phyloP scores from a whole-genome alignment of 1,140 invertebrate species.

The Gonioctena quinquepunctata region DNA sequence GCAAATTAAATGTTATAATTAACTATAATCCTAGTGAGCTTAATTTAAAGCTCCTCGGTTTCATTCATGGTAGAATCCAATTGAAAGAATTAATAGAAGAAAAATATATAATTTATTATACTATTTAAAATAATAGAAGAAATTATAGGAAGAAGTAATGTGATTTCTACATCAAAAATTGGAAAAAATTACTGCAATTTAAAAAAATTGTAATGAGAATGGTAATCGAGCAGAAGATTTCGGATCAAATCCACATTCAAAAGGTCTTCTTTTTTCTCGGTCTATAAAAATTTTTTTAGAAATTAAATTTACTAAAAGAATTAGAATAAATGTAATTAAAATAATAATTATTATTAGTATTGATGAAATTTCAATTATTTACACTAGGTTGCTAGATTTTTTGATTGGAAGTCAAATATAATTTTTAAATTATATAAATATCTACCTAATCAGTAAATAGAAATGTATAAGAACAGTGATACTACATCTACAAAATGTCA shows the following conservation, averaged over 20 bases:
- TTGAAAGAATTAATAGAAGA: conserved; percentile 62
- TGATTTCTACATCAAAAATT: conserved; percentile 70
- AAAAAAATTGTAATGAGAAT: conserved; percentile 65
- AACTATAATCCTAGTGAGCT: conserved; percentile 64
- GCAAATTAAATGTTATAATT: conserved; percentile 67
- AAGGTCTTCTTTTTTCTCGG: conserved; percentile 63
- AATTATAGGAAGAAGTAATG: conserved; percentile 61
- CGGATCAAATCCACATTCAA: conserved; percentile 68
- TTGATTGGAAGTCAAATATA: conserved; percentile 73
- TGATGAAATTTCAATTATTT: conserved; percentile 56
- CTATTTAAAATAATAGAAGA: conserved; percentile 50
- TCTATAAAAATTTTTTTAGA: conserved; percentile 61
- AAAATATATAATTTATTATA: conserved; percentile 53
- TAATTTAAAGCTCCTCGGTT: conserved; percentile 65
- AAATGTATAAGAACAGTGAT: conserved; percentile 72
- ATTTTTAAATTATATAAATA: conserved; percentile 69
- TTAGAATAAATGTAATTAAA: conserved; percentile 56
- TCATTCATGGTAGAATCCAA: conserved; percentile 66
- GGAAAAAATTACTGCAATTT: conserved; percentile 66
- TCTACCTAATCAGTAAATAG: conserved; percentile 69
- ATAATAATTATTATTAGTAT: conserved; percentile 54
- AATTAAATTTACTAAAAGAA: conserved; percentile 57
- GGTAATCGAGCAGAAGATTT: conserved; percentile 60
- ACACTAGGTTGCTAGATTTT: conserved; percentile 61
- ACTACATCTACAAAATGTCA: conserved; percentile 78